Conservation (phyloP, 2,113 vertebrate genomes). For the Callospermophilus lateralis region DNA sequence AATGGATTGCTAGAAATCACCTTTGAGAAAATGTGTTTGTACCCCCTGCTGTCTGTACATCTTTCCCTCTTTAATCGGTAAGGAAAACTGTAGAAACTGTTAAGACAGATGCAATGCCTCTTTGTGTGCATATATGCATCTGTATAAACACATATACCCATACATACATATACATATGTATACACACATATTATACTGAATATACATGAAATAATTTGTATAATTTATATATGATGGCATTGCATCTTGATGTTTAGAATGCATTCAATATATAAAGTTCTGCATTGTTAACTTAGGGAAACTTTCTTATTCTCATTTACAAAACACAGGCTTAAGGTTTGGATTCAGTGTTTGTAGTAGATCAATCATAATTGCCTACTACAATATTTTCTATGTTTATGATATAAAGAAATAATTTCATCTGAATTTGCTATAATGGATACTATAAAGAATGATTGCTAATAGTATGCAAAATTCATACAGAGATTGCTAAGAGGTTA, state of each 20-base stretch:
- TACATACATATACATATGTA: rapidly evolving
- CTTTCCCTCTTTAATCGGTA: conserved; percentile 35
- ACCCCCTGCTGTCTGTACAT: neutral
- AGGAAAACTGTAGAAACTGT: conserved; percentile 54
- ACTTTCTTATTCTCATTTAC: neutral
- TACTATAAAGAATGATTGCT: neutral
- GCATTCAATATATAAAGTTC: neutral
- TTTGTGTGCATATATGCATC: neutral
- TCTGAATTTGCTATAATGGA: neutral
- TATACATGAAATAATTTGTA: neutral
- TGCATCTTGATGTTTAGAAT: neutral
- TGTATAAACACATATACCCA: neutral
- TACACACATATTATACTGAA: neutral
- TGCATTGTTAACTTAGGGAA: neutral
- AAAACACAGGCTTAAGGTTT: neutral
- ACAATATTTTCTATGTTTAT: neutral
- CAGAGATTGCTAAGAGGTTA: neutral
- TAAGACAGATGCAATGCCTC: neutral
- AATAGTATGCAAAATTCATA: neutral
- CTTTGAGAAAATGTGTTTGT: conserved; percentile 73
- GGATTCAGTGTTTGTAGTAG: neutral
- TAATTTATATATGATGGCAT: neutral
- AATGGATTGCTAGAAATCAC: conserved; percentile 56
- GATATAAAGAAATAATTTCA: neutral
- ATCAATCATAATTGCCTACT: neutral